Evolutionary conservation across 1,140 invertebrate genomes (phyloP).

Genomic region (Drosophila cardini): DNA sequence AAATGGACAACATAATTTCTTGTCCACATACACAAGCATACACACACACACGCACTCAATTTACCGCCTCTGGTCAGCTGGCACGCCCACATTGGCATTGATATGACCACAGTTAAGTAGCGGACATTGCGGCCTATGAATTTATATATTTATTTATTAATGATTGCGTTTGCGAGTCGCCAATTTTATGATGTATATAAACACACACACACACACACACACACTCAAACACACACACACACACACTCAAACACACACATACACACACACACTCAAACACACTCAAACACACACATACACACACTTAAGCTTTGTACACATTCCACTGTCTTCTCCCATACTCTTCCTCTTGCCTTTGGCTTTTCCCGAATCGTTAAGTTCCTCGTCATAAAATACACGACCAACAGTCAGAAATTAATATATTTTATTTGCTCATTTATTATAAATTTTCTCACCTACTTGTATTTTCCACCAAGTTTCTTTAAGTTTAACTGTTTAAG

Average conservation of each 20-base stretch:
- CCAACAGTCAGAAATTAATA: conserved; percentile 13
- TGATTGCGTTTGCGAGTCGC: conserved; percentile 14
- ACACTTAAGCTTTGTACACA: not conserved
- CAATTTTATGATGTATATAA: conserved; percentile 28
- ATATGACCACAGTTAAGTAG: conserved; percentile 44
- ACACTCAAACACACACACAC: no score
- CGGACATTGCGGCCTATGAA: conserved; percentile 38
- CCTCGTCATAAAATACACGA: not conserved
- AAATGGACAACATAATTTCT: conserved; percentile 68
- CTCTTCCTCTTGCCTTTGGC: not conserved
- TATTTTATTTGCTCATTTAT: conserved; percentile 16
- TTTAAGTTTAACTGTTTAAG: no score
- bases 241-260: no score
- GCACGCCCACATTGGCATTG: conserved; percentile 12
- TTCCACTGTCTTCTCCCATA: not conserved
- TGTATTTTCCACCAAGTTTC: not conserved
- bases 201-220: no score
- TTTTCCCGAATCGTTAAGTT: not conserved
- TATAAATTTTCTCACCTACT: not conserved
- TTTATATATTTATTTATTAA: conserved; percentile 55
- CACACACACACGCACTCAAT: not conserved
- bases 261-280: no score
- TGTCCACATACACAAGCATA: conserved; percentile 13
- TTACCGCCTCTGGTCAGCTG: not conserved
- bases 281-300: no score